These are phyloP conservation scores for Epizoanthus rinbou DNA, from an alignment of 92 coral and sea anemone genomes.

Conservation along the genomic window DNA sequence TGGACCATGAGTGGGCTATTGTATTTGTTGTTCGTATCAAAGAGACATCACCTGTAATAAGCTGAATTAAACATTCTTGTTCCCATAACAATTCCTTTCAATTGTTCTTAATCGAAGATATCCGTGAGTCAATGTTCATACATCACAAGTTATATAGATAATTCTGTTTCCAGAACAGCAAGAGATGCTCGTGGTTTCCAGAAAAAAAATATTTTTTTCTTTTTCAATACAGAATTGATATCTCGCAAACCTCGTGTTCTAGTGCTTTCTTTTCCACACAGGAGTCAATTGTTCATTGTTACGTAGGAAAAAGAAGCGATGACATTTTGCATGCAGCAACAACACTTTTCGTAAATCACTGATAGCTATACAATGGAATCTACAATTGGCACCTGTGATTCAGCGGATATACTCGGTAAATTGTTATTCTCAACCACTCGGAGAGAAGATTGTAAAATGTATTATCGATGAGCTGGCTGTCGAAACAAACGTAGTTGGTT, in stretches of 20 bases:
- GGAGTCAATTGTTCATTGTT: background rate
- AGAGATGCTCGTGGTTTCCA: background rate
- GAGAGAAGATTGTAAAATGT: background rate
- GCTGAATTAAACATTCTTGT: conserved; percentile 9
- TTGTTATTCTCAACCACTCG: background rate
- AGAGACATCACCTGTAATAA: background rate
- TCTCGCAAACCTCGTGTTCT: conserved; percentile 2
- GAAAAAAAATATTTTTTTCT: background rate
- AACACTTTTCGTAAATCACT: conserved; percentile 3
- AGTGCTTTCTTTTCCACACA: background rate
- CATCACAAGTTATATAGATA: background rate
- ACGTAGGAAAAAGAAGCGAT: background rate
- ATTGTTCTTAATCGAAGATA: background rate
- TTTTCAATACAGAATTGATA: background rate
- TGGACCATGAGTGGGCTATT: background rate
- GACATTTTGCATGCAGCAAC: conserved; percentile 36
- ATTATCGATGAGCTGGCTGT: too few species aligned
- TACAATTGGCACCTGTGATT: conserved; percentile 14
- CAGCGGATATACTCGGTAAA: conserved; percentile 4
- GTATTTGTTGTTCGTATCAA: background rate
- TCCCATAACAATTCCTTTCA: background rate
- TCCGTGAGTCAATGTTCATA: background rate
- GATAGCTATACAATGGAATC: conserved; percentile 9
- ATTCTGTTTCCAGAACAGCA: background rate
- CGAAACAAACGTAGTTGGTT: background rate